Evolutionary conservation across 2,113 vertebrate genomes (phyloP).

Genomic region (Colaptes auratus): DNA sequence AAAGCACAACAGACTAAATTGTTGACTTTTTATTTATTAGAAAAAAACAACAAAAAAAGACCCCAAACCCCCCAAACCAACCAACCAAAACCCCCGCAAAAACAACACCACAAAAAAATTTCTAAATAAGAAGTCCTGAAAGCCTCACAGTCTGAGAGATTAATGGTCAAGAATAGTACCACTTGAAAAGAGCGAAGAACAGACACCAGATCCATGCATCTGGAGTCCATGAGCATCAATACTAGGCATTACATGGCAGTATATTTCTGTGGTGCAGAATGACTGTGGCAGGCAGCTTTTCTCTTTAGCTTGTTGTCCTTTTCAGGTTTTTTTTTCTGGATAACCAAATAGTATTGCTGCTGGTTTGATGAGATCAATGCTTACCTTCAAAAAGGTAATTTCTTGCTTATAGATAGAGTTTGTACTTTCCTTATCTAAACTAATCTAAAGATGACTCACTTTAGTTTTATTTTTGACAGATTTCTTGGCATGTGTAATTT

Average conservation of each 20-base stretch:
- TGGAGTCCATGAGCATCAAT: not conserved
- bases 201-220: not conserved
- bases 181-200: not conserved
- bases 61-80: no score
- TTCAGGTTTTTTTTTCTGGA: not conserved
- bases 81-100: no score
- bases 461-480: conserved; percentile 15
- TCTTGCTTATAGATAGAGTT: not conserved
- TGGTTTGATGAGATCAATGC: not conserved
- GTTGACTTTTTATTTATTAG: not conserved
- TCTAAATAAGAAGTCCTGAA: not conserved
- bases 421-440: not conserved
- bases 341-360: not conserved
- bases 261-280: not conserved
- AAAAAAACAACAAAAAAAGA: not conserved
- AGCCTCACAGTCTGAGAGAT: not conserved
- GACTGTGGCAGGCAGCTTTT: not conserved
- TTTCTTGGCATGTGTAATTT: conserved; percentile 13
- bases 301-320: not conserved
- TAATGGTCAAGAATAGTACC: not conserved
- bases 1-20: not conserved
- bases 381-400: not conserved
- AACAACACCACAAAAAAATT: no score
- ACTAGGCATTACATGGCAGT: not conserved
- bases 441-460: not conserved